Evolutionary conservation across 2,797 vertebrate genomes (phyloP).

Genomic region (Epinephelus malabaricus): DNA sequence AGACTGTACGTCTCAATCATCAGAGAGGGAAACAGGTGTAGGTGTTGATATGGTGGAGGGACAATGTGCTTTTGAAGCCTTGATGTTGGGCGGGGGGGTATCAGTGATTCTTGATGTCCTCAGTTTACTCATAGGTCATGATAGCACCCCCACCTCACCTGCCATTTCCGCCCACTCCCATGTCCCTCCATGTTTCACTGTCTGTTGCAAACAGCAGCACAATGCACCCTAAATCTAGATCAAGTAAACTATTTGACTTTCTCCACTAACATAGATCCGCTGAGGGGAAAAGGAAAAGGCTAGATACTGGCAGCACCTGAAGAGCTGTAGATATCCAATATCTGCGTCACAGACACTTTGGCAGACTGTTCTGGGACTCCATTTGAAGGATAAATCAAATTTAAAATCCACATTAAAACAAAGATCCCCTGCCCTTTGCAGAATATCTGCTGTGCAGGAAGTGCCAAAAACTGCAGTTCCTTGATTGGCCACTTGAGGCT

Average conservation of each 20-base stretch:
- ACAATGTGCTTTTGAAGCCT: slow-evolving; percentile 45
- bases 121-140: slow-evolving; percentile 58
- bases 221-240: background rate
- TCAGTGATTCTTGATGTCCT: slow-evolving; percentile 30
- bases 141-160: slow-evolving; percentile 17
- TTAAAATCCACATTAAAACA: background rate
- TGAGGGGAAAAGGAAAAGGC: background rate
- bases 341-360: background rate
- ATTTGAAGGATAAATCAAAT: too few species aligned
- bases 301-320: background rate
- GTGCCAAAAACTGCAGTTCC: too few species aligned
- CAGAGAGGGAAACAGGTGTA: slow-evolving; percentile 47
- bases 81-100: slow-evolving; percentile 33
- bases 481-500: too few species aligned
- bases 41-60: slow-evolving; percentile 22
- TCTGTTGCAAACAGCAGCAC: background rate
- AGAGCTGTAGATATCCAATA: background rate
- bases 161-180: slow-evolving; percentile 39
- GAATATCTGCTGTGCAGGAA: background rate
- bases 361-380: too few species aligned
- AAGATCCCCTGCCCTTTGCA: background rate
- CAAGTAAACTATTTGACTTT: background rate
- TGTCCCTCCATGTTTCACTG: slow-evolving; percentile 3
- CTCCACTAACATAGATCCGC: background rate
- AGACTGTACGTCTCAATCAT: slow-evolving; percentile 25